These are phyloP conservation scores for Scotopteryx bipunctaria DNA, from an alignment of 2,888 invertebrate species.

Conservation along the genomic window DNA sequence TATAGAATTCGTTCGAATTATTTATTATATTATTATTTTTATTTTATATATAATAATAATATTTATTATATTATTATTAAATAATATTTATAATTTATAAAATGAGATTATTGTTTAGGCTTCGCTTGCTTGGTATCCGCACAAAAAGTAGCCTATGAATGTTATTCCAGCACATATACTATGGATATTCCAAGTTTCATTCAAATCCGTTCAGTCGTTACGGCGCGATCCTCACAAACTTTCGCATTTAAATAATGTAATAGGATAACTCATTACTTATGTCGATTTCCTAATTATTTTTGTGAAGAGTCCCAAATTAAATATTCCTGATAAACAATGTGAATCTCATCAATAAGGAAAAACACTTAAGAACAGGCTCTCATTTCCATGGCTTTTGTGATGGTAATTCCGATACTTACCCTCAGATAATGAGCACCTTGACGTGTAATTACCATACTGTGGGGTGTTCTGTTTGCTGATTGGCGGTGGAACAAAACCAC, in stretches of 20 bases:
- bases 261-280: no score
- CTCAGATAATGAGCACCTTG: slow-evolving; percentile 46
- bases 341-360: slow-evolving; percentile 23
- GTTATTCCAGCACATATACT: no score
- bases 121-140: no score
- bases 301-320: background rate
- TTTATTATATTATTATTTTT: no score
- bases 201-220: background rate
- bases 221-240: background rate
- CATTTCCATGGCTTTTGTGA: slow-evolving; percentile 38
- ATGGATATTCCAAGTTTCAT: background rate
- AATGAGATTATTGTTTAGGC: no score
- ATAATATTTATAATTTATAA: no score
- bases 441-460: slow-evolving; percentile 42
- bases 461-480: slow-evolving; percentile 5
- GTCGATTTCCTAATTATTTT: no score
- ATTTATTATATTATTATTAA: no score
- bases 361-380: slow-evolving; percentile 22
- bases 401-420: slow-evolving; percentile 35
- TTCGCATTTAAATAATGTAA: background rate
- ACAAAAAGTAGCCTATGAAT: no score
- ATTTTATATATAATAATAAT: no score
- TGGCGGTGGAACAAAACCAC: no score
- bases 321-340: slow-evolving; percentile 7
- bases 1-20: background rate